phyloP scores from a whole-genome alignment of 2,888 invertebrate species.

The Mylabris sibirica region DNA sequence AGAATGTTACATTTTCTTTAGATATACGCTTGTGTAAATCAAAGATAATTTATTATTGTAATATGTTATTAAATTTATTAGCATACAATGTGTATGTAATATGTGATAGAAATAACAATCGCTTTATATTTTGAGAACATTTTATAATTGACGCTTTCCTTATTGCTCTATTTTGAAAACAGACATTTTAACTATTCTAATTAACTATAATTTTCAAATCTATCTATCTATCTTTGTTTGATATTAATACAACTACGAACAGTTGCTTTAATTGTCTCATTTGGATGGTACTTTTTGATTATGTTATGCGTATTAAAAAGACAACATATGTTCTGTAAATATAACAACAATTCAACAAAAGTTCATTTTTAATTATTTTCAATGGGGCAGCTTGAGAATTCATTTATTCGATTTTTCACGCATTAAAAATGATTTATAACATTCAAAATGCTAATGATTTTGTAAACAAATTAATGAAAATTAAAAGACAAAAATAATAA shows the following conservation, averaged over 20 bases:
- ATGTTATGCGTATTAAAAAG: background rate
- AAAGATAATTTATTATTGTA: slow-evolving; percentile 6
- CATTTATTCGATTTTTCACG: slow-evolving; percentile 1
- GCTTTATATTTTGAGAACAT: background rate
- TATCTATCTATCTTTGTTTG: background rate
- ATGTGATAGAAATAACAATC: background rate
- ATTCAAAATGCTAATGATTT: background rate
- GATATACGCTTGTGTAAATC: background rate
- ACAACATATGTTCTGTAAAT: background rate
- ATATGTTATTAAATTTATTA: slow-evolving; percentile 8
- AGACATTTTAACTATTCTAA: slow-evolving; percentile 15
- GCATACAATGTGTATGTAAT: slow-evolving; percentile 9
- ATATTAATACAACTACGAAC: background rate
- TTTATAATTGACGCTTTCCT: slow-evolving; percentile 11
- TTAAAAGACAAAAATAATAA: background rate
- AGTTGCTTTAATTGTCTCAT: slow-evolving; percentile 10
- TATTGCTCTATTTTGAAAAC: slow-evolving; percentile 16
- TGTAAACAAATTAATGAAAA: background rate
- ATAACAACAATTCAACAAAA: background rate
- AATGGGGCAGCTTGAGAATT: background rate
- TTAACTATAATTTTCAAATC: slow-evolving; percentile 16
- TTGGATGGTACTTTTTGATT: slow-evolving; percentile 3
- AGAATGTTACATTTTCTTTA: slow-evolving; percentile 5
- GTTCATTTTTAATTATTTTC: background rate
- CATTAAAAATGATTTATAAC: background rate